Base-by-base conservation (phyloP, 2,113 vertebrate species). In the Micromys minutus region DNA sequence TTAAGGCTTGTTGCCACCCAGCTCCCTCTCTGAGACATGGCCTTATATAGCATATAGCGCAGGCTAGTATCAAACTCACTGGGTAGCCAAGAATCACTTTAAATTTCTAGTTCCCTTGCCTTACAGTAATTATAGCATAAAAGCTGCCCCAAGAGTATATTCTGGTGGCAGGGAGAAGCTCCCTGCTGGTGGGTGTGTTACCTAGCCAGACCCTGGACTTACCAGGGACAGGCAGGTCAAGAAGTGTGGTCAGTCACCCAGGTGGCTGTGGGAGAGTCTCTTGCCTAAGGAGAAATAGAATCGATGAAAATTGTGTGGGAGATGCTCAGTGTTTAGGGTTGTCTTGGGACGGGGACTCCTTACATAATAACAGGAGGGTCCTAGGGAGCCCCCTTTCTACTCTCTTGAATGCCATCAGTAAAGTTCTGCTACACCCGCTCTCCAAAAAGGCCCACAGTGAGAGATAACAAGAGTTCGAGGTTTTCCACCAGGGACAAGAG, bases 371-470 rank as follows among this genome's bases (percentile, higher is more conserved):
- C n/a, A n/a, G n/a, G n/a, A n/a, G n/a, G n/a, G n/a, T n/a, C n/a
- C n/a, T n/a, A n/a, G n/a, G n/a, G n/a, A n/a, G n/a, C n/a, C n/a
- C n/a, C n/a, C n/a, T n/a, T n/a, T n/a, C n/a, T n/a, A n/a, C n/a
- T n/a, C n/a, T n/a, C n/a, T n/a, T n/a, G n/a, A n/a, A n/a, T n/a
- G n/a, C n/a, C n/a, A n/a, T n/a, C n/a, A n/a, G n/a, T n/a, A n/a
- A n/a, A n/a, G n/a, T n/a, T n/a, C n/a, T n/a, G n/a, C n/a, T n/a
- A n/a, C n/a, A n/a, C n/a, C n/a, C n/a, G n/a, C n/a, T n/a, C n/a
- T n/a, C n/a, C n/a, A n/a, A 19, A 0, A 4, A 22, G 24, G 7
- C 34, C 5, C 6, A 9, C 6, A n/a, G 75, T 22, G n/a, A 12
- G 50, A 69, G 59, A 5, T 65, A 31, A 65, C 6, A 0, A 11